Evolutionary conservation across 1,140 invertebrate genomes (phyloP), one percentile per base, ranked within the genome.

Genomic region (Drosophila cardini): DNA sequence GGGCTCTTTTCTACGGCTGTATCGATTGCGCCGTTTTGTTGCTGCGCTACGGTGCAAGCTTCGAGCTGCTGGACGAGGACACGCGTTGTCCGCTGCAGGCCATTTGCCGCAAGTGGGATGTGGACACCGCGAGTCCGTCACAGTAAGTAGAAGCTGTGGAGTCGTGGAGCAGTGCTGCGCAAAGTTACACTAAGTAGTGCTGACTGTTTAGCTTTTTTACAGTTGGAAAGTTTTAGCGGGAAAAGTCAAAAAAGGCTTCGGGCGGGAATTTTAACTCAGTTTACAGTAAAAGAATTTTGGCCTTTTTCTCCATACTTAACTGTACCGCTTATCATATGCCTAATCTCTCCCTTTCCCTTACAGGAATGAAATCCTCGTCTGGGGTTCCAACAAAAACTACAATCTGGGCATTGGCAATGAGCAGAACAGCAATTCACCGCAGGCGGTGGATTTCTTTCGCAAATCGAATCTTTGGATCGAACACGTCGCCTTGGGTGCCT

Each of bases 301-400:
- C 2, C 21, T 26, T 26, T 26, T 26, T 26, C n/a, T n/a, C n/a
- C n/a, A n/a, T n/a, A n/a, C n/a, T n/a, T n/a, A n/a, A n/a, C n/a
- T n/a, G n/a, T n/a, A n/a, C n/a, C n/a, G n/a, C n/a, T n/a, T n/a
- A n/a, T n/a, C n/a, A n/a, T n/a, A n/a, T n/a, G n/a, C n/a, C n/a
- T 26, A 9, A 42, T 9, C 13, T 13, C 4, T 3, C 0, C 18
- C n/a, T 5, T 50, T 26, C 4, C 21, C 1, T 1, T 40, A 1
- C 13, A 91, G 78, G 4, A 90, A 91, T 68, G 94, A 95, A 91
- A 80, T 94, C 0, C 94, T 95, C 80, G 94, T 95, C 4, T 96
- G 95, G 95, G 96, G 96, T 11, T 94, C 93, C n/a, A 96, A 96
- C 83, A 93, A 93, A 21, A 96, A 96, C 87, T 95, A 94, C 78